Conservation (phyloP, 35 echinoderm and acorn worm genomes). For the Lytechinus variegatus region DNA sequence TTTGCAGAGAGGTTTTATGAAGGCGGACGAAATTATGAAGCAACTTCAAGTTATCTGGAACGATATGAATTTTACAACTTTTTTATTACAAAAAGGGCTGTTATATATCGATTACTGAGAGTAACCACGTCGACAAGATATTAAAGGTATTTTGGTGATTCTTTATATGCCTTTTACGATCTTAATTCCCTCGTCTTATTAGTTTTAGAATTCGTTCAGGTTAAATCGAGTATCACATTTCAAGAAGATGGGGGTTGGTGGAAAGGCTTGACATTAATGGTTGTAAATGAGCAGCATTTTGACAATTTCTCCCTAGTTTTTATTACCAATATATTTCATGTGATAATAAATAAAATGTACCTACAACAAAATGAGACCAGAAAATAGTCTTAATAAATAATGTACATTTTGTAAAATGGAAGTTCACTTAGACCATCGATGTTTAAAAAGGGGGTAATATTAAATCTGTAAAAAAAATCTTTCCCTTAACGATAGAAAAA, state of each 20-base stretch:
- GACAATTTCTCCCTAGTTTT: neutral
- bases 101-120: slow-evolving; percentile 30
- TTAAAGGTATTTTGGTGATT: neutral
- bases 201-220: neutral
- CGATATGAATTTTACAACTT: slow-evolving; percentile 17
- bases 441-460: neutral
- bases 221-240: neutral
- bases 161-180: neutral
- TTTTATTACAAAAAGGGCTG: slow-evolving; percentile 1
- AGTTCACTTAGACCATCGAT: neutral
- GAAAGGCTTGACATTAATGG: slow-evolving; percentile 6
- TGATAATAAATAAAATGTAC: neutral
- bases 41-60: neutral
- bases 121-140: neutral
- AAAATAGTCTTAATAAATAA: neutral
- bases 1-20: neutral
- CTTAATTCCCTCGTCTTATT: neutral
- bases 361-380: neutral
- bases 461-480: neutral
- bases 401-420: neutral
- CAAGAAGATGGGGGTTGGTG: neutral
- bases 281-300: slow-evolving; percentile 39
- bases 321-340: slow-evolving; percentile 15
- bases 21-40: neutral
- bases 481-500: neutral